Conservation (phyloP, 2,113 vertebrate species). For the Seriola aureovittata region DNA sequence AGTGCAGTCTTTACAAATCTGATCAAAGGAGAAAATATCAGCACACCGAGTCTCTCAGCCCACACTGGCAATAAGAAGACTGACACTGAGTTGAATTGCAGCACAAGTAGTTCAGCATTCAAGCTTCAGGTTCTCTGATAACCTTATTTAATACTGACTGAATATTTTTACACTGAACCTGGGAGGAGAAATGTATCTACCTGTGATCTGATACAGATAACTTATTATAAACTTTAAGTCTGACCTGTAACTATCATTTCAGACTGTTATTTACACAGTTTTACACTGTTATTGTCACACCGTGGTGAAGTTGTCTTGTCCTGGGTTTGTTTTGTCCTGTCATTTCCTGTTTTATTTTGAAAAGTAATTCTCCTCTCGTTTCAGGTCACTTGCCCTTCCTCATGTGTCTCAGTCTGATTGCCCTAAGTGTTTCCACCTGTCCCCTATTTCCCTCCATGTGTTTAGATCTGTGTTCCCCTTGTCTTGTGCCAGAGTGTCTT, state of each 20-base stretch:
- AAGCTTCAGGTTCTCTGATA: conserved; percentile 4
- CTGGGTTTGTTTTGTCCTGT: too few species aligned
- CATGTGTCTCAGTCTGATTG: too few species aligned
- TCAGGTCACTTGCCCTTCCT: too few species aligned
- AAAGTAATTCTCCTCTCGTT: too few species aligned
- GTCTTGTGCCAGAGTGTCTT: too few species aligned
- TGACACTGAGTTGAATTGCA: background rate
- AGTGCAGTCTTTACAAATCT: conserved; percentile 54
- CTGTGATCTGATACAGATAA: conserved; percentile 6
- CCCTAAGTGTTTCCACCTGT: too few species aligned
- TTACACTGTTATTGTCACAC: background rate
- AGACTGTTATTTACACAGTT: too few species aligned
- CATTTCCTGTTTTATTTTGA: too few species aligned
- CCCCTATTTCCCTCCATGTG: too few species aligned
- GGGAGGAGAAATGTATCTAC: background rate
- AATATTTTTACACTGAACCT: conserved; percentile 3
- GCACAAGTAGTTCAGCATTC: conserved; percentile 15
- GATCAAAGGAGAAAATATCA: conserved; percentile 54
- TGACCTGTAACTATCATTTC: background rate
- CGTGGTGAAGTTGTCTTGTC: too few species aligned
- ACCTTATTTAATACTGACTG: conserved; percentile 15
- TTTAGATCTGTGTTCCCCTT: too few species aligned
- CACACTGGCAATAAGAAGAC: conserved; percentile 23
- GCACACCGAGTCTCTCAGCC: conserved; percentile 34
- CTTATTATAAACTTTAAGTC: background rate